Conservation (phyloP, 2,797 vertebrate genomes). For the Eremophila alpestris region DNA sequence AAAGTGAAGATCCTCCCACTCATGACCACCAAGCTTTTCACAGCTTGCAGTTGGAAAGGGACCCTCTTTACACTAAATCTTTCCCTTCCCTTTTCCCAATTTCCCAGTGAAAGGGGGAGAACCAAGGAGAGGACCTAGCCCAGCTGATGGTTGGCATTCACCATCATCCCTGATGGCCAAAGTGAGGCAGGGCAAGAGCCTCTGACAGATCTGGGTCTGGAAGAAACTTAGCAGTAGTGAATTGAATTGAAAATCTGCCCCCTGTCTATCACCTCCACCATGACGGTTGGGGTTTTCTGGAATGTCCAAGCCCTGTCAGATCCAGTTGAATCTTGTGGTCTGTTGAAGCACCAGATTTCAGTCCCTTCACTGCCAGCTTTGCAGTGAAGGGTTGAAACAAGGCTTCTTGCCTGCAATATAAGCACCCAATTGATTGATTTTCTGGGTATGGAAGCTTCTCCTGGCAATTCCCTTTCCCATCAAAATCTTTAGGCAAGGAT, state of each 20-base stretch:
- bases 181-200: not conserved
- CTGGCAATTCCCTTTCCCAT: not conserved
- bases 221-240: not conserved
- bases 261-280: not conserved
- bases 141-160: accelerated
- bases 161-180: not conserved
- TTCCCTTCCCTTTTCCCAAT: not conserved
- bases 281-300: not conserved
- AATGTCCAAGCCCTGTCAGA: not conserved
- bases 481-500: not conserved
- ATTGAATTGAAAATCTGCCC: not conserved
- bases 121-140: not conserved
- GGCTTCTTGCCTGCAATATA: not conserved
- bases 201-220: not conserved
- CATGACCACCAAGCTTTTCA: not conserved
- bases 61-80: not conserved
- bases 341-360: not conserved
- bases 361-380: not conserved
- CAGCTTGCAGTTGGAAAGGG: not conserved
- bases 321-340: accelerated
- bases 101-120: not conserved
- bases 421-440: not conserved
- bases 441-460: not conserved
- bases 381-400: not conserved
- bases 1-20: not conserved